Evolutionary conservation across 2,888 invertebrate species (phyloP).

Genomic region (Lycaena phlaeas): DNA sequence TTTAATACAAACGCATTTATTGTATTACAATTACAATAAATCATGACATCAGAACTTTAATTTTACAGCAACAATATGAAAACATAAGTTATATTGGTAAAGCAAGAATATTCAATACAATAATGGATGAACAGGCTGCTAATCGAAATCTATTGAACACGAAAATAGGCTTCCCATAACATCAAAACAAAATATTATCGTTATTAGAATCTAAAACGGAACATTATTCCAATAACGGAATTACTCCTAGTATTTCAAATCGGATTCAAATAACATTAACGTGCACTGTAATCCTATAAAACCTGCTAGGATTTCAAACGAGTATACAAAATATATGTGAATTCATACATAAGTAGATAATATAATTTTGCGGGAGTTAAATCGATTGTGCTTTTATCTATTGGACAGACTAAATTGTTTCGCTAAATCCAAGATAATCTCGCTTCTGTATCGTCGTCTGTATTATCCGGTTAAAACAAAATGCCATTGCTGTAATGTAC

Average conservation of each 20-base stretch:
- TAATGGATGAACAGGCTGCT: constrained; percentile 15
- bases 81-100: background rate
- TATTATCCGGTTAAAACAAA: constrained; percentile 57
- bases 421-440: constrained; percentile 52
- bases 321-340: constrained; percentile 25
- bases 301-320: constrained; percentile 35
- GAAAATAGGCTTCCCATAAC: constrained; percentile 21
- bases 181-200: constrained; percentile 25
- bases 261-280: constrained; percentile 42
- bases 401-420: constrained; percentile 40
- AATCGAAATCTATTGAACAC: constrained; percentile 20
- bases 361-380: constrained; percentile 33
- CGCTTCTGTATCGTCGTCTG: constrained; percentile 39
- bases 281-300: constrained; percentile 42
- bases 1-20: too few species aligned
- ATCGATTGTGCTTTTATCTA: constrained; percentile 48
- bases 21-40: too few species aligned
- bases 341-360: constrained; percentile 25
- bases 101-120: constrained; percentile 10
- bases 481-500: constrained; percentile 50
- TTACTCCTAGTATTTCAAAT: constrained; percentile 32
- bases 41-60: too few species aligned
- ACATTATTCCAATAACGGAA: constrained; percentile 26
- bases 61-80: background rate
- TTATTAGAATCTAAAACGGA: constrained; percentile 27